Base-by-base conservation (phyloP, 1,140 invertebrate genomes). In the Leptinotarsa texana region DNA sequence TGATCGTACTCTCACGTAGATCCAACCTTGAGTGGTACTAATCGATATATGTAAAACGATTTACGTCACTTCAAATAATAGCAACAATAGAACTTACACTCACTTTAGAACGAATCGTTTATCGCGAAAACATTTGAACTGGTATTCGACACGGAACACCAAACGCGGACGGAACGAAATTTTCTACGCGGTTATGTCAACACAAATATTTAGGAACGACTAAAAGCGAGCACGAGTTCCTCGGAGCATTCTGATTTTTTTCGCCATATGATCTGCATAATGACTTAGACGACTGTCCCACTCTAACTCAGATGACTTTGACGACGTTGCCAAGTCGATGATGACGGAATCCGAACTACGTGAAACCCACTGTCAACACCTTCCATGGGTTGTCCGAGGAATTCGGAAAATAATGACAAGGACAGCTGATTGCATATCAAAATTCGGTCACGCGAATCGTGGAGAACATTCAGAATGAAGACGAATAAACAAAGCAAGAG, bases 191-290 rank as follows among this genome's bases (percentile, higher is more conserved):
- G 47, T 48, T 72, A 62, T 69, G 78, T 74, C 75, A 75, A 73
- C 47, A 61, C 70, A 75, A 79, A 79, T 77, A 79, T 79, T 73
- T 73, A 61, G 42, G 57, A 63, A 65, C 49, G 70, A 63, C 67
- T 68, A 63, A 71, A 21, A 63, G 47, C 69, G 48, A 42, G 74
- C 62, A 69, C 73, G 77, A 63, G 67, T 69, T 66, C 63, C 27
- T 57, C 47, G 47, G 21, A 78, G 74, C 72, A 78, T 72, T 73
- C 73, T 66, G 73, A 70, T 63, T 74, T 76, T 74, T 79, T 76
- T 73, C 27, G 66, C 61, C 51, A 74, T 61, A 67, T 74, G 68
- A 79, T 79, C 75, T 75, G 72, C 78, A 79, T 78, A 71, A 76
- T 77, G 74, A 72, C 75, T 75, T 74, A 72, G 73, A 61, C 69